Conservation (phyloP, 37 sponge, comb jelly and placozoan species). For the Hormiphora californensis region DNA sequence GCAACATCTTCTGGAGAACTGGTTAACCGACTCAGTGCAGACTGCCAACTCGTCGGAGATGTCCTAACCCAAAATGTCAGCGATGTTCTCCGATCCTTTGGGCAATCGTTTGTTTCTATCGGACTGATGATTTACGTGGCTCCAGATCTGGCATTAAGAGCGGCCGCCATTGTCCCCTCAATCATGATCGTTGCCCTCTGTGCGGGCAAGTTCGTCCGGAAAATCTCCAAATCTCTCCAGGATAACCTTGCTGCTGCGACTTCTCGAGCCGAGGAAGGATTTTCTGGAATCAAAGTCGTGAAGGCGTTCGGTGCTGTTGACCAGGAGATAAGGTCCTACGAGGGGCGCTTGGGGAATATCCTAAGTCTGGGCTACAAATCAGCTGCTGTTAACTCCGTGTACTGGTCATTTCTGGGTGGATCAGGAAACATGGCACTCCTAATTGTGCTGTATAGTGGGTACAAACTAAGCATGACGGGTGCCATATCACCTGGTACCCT, state of each 20-base stretch:
- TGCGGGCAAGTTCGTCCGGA: constrained; percentile 1
- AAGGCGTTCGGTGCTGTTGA: constrained; percentile 52
- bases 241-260: constrained; percentile 21
- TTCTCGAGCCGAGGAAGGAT: constrained; percentile 37
- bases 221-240: not conserved
- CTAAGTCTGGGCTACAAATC: constrained; percentile 18
- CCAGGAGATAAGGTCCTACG: not conserved
- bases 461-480: not conserved
- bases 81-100: constrained; percentile 56
- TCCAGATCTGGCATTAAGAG: constrained; percentile 52
- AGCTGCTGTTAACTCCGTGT: constrained; percentile 29
- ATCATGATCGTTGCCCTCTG: constrained; percentile 29
- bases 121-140: constrained; percentile 56
- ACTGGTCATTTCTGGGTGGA: constrained; percentile 55
- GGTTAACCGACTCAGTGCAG: constrained; percentile 8
- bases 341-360: not conserved
- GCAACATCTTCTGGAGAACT: constrained; percentile 15
- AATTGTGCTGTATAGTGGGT: constrained; percentile 37
- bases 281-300: constrained; percentile 54
- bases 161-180: constrained; percentile 14
- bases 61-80: constrained; percentile 57
- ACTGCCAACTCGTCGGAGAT: constrained; percentile 55
- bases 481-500: constrained; percentile 32
- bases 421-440: constrained; percentile 27
- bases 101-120: constrained; percentile 26